Evolutionary conservation across 35 echinoderm and acorn worm genomes (phyloP), one percentile per base, ranked within the genome.

Genomic region (Hemicentrotus pulcherrimus): DNA sequence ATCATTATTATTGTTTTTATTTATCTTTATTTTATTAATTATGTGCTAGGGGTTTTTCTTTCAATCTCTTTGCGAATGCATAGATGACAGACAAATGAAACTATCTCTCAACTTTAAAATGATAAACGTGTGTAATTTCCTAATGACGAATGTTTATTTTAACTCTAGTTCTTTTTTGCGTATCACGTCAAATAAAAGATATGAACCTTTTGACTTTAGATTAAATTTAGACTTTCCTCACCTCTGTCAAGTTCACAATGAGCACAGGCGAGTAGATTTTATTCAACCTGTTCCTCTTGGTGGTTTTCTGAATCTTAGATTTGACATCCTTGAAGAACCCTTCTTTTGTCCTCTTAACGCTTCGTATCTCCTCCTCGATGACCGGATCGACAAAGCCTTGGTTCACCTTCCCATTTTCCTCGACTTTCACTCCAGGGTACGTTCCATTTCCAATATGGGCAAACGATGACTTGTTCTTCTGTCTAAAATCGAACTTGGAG

Each of bases 401-500:
- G 61, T 70, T 70, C 18, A 24, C 61, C 61, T 70, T 70, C 61
- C 61, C 16, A 28, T 28, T 28, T 70, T 24, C 61, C 5, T 70
- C 61, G 5, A 19, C 61, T 70, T 70, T 70, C 4, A 18, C 13
- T 70, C 2, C 61, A 24, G 61, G 61, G 61, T 70, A 70, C 61
- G 22, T 70, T 28, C 61, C 61, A 28, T 70, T 70, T 70, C 18
- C 18, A 70, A 19, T 24, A 28, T 70, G 16, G 22, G 61, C 61
- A 70, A 70, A 70, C 61, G 61, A 70, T 28, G 16, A 28, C 18
- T 9, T 90, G 9, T 33, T 45, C 88, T 90, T 90, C 31, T 32
- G 31, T 90, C 88, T 22, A 47, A 90, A 90, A 47, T 90, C 88
- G 88, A 90, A 90, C 32, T 90, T 90, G 31, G 88, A 90, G 88